Conservation (phyloP, 1,140 invertebrate species). For the Drosophila nigromelanica region DNA sequence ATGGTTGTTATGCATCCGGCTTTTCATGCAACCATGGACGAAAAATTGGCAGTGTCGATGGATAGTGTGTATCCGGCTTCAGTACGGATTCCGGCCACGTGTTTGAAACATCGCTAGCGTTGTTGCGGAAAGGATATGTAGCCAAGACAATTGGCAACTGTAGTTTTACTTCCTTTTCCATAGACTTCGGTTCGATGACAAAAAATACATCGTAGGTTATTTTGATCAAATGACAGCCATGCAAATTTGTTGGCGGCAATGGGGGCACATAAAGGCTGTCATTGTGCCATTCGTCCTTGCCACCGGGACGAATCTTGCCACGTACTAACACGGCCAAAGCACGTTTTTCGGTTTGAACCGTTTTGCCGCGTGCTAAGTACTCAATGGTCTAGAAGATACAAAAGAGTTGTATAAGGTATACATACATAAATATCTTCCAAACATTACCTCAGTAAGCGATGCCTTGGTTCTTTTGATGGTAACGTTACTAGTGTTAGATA, state of each 20-base stretch:
- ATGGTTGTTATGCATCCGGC: constrained; percentile 61
- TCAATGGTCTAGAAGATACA: constrained; percentile 89
- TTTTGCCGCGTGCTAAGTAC: constrained; percentile 93
- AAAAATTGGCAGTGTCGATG: constrained; percentile 95
- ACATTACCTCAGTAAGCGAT: constrained; percentile 89
- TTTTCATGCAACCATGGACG: constrained; percentile 92
- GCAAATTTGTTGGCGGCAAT: constrained; percentile 96
- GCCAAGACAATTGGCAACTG: constrained; percentile 96
- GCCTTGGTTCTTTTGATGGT: constrained; percentile 90
- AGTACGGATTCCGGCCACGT: constrained; percentile 86
- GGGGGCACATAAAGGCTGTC: constrained; percentile 97
- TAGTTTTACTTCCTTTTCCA: constrained; percentile 96
- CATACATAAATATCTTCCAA: background rate
- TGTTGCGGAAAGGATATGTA: constrained; percentile 93
- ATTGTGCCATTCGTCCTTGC: constrained; percentile 91
- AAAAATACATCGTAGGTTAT: constrained; percentile 98
- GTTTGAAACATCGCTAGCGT: constrained; percentile 85
- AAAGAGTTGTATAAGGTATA: background rate
- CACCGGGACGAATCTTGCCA: constrained; percentile 93
- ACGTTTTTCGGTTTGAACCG: constrained; percentile 93
- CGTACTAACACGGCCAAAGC: constrained; percentile 92
- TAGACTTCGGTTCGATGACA: constrained; percentile 94
- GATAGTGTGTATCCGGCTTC: constrained; percentile 93
- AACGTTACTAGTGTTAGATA: constrained; percentile 93
- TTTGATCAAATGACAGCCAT: constrained; percentile 96